Evolutionary conservation across 2,888 invertebrate genomes (phyloP).

Genomic region (Liodrosophila aerea): DNA sequence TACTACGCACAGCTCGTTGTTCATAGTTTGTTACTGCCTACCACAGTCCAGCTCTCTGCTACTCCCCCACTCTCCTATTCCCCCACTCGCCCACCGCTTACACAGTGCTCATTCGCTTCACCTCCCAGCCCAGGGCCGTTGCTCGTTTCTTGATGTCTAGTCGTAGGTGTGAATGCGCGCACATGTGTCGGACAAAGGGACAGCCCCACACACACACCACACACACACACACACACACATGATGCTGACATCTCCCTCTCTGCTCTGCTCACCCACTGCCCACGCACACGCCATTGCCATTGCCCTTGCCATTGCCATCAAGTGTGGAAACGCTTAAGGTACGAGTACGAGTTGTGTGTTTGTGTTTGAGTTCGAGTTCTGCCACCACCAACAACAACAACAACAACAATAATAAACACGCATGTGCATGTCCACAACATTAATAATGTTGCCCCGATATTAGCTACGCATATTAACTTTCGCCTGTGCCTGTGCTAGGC

Average conservation of each 20-base stretch:
- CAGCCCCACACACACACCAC: conserved; percentile 13
- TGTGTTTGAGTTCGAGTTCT: conserved; percentile 1
- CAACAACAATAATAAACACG: conserved; percentile 37
- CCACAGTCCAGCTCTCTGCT: not conserved
- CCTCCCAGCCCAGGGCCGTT: conserved; percentile 2
- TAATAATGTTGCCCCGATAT: conserved; percentile 70
- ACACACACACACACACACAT: too few relatives aligned
- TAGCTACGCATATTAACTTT: conserved; percentile 74
- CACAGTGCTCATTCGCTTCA: conserved; percentile 2
- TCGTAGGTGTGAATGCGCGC: conserved; percentile 75
- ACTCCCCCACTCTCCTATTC: not conserved
- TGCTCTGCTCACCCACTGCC: not conserved
- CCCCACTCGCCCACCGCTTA: conserved; percentile 11
- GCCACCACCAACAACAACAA: conserved; percentile 4
- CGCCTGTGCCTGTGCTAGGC: conserved; percentile 18
- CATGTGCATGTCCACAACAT: conserved; percentile 66
- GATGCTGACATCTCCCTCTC: not conserved
- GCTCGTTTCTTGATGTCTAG: conserved; percentile 54
- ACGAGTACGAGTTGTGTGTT: conserved; percentile 6
- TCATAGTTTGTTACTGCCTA: conserved; percentile 21
- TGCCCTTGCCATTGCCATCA: conserved; percentile 20
- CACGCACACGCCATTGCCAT: conserved; percentile 19
- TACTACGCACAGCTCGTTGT: conserved; percentile 20
- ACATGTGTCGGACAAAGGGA: conserved; percentile 71
- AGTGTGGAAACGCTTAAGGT: conserved; percentile 41